phyloP scores from a whole-genome alignment of 2,888 invertebrate genomes.

The Belgica antarctica region DNA sequence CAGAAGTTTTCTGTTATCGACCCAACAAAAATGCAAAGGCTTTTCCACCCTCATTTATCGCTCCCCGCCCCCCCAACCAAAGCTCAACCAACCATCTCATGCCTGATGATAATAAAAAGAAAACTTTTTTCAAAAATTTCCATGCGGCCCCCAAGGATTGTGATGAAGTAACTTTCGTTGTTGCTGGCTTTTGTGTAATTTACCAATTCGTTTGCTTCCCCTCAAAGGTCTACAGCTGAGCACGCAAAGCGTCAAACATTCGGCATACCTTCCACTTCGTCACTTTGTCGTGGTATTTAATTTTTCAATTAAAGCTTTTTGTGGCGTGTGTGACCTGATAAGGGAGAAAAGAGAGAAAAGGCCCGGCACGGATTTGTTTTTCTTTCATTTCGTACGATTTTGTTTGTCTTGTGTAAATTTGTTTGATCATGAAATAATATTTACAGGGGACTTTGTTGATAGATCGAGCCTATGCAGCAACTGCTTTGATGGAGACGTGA shows the following conservation, averaged over 20 bases:
- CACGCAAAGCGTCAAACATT: constrained; percentile 5
- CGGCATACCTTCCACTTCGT: not conserved
- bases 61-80: too few species aligned
- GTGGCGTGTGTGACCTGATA: constrained; percentile 11
- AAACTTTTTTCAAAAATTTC: constrained; percentile 3
- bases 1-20: not conserved
- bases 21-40: not conserved
- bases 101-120: constrained; percentile 18
- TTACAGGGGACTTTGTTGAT: not conserved
- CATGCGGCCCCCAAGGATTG: not conserved
- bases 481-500: too few species aligned
- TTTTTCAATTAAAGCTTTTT: constrained; percentile 9
- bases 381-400: constrained; percentile 9
- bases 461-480: not conserved
- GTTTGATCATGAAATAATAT: not conserved
- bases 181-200: constrained; percentile 9
- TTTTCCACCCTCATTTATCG: not conserved
- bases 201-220: not conserved
- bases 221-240: constrained; percentile 9
- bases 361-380: not conserved
- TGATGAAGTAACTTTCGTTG: not conserved
- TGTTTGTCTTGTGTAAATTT: constrained; percentile 8
- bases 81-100: not conserved
- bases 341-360: not conserved
- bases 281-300: not conserved